Evolutionary conservation across 2,888 invertebrate genomes (phyloP).

Genomic region (Eristalis tenax): DNA sequence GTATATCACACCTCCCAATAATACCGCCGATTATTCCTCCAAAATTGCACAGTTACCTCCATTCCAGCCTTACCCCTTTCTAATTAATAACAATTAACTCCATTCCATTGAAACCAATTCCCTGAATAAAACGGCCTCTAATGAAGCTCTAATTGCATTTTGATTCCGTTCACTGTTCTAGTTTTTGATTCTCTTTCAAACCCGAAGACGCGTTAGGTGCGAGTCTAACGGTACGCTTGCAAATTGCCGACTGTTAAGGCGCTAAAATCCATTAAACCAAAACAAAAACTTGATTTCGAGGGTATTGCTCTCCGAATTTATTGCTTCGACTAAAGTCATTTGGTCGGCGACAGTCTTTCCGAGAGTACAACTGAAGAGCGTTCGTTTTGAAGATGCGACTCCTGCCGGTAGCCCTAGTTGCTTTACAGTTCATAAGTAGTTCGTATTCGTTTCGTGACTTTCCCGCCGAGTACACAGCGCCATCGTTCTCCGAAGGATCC

Average conservation of each 20-base stretch:
- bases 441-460: not conserved
- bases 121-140: not conserved
- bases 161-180: not conserved
- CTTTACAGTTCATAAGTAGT: not conserved
- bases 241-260: not conserved
- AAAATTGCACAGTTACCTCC: not conserved
- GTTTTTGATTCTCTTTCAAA: not conserved
- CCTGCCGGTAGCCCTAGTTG: not conserved
- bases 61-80: not conserved
- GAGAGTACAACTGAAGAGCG: not conserved
- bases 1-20: not conserved
- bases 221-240: not conserved
- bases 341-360: not conserved
- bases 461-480: not conserved
- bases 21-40: not conserved
- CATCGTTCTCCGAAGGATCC: not conserved
- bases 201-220: not conserved
- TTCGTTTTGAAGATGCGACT: slow-evolving; percentile 1
- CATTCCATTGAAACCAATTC: not conserved
- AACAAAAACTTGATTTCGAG: not conserved
- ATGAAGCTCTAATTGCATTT: not conserved
- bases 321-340: not conserved
- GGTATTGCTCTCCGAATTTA: not conserved
- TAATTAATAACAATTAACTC: not conserved
- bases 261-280: not conserved